Conservation (phyloP, 2,888 invertebrate species). For the Aphodius granarius region DNA sequence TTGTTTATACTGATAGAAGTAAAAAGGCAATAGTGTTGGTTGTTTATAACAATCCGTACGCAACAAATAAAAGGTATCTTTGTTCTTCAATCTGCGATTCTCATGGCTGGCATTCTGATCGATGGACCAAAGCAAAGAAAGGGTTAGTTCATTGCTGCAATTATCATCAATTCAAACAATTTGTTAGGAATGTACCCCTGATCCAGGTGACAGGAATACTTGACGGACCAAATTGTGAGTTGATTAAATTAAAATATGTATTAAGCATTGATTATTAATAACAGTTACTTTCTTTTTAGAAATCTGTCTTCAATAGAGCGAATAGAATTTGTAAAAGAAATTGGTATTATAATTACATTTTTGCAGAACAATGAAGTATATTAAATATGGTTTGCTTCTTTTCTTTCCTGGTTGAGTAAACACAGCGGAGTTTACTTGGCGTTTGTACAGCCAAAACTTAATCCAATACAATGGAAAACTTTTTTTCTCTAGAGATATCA, state of each 20-base stretch:
- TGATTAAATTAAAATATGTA: neutral
- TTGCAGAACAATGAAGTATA: neutral
- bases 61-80: constrained; percentile 35
- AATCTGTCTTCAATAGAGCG: neutral
- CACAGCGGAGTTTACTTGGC: constrained; percentile 25
- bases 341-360: neutral
- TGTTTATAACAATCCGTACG: constrained; percentile 57
- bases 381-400: constrained; percentile 13
- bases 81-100: constrained; percentile 50
- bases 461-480: constrained; percentile 47
- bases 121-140: constrained; percentile 40
- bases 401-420: constrained; percentile 39
- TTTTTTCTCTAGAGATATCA: constrained; percentile 43
- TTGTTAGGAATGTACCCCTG: constrained; percentile 34
- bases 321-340: neutral
- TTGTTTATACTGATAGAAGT: constrained; percentile 50
- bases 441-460: constrained; percentile 38
- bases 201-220: constrained; percentile 26
- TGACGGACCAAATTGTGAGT: constrained; percentile 16
- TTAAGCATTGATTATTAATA: neutral
- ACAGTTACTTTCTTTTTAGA: constrained; percentile 13
- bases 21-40: constrained; percentile 56
- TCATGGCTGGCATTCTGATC: constrained; percentile 44
- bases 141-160: constrained; percentile 54
- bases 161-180: constrained; percentile 43